phyloP scores from a whole-genome alignment of 2,888 invertebrate genomes.

The Cecidostiba fungosa region DNA sequence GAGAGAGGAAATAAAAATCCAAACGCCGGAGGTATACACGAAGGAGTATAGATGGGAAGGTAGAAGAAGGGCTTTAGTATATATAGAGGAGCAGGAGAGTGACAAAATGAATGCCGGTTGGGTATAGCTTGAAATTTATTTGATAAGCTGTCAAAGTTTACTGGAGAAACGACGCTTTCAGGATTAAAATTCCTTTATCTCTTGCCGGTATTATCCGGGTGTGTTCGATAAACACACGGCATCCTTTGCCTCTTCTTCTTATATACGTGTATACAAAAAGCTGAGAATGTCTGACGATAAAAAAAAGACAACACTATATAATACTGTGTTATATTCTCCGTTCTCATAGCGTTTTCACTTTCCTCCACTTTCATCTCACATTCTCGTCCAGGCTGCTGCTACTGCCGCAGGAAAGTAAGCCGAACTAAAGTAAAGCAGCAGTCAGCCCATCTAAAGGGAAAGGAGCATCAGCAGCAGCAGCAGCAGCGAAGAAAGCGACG shows the following conservation, averaged over 20 bases:
- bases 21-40: slow-evolving; percentile 40
- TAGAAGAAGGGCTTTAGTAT: slow-evolving; percentile 65
- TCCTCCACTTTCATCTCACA: slow-evolving; percentile 38
- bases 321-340: neutral
- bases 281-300: neutral
- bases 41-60: slow-evolving; percentile 56
- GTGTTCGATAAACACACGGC: neutral
- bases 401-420: neutral
- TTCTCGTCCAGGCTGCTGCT: slow-evolving; percentile 10
- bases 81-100: slow-evolving; percentile 31
- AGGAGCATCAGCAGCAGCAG: slow-evolving; percentile 33
- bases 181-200: neutral
- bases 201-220: neutral
- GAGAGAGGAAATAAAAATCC: slow-evolving; percentile 10
- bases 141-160: slow-evolving; percentile 1
- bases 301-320: neutral
- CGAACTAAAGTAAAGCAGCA: slow-evolving; percentile 9
- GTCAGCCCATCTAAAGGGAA: slow-evolving; percentile 27
- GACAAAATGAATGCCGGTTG: slow-evolving; percentile 54
- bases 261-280: neutral
- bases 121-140: neutral
- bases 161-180: neutral
- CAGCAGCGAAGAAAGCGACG: slow-evolving; percentile 32
- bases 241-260: neutral
- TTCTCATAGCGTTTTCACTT: neutral